phyloP scores from a whole-genome alignment of 1,140 invertebrate genomes.

The Bombus soroeensis region DNA sequence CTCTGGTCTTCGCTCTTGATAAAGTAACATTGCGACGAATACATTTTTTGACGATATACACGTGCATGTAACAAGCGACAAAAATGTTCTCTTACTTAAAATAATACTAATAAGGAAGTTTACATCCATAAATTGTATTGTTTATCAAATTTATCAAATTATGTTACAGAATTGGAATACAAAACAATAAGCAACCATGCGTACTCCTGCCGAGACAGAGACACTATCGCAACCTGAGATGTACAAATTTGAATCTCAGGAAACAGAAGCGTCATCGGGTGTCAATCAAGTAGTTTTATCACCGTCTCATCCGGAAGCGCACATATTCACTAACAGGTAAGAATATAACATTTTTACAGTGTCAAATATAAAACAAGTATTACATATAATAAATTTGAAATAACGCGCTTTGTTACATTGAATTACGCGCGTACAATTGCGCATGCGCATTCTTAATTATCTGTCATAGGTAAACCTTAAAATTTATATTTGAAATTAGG shows the following conservation, averaged over 20 bases:
- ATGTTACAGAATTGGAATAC: conserved; percentile 33
- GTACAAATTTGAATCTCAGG: conserved; percentile 69
- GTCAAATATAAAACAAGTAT: conserved; percentile 34
- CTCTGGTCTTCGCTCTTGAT: background rate
- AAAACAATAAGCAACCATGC: conserved; percentile 64
- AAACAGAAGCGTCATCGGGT: conserved; percentile 62
- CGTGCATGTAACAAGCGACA: background rate
- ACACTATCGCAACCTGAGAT: conserved; percentile 70
- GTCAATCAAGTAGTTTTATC: conserved; percentile 73
- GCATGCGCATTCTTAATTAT: conserved; percentile 3
- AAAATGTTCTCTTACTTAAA: background rate
- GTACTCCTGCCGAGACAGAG: conserved; percentile 74
- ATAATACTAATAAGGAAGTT: background rate
- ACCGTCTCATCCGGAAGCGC: conserved; percentile 73
- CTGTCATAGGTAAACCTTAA: too few species aligned
- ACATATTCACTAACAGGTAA: conserved; percentile 79
- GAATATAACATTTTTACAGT: background rate
- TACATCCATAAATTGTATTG: background rate
- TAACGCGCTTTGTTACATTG: conserved; percentile 8
- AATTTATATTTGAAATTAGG: background rate
- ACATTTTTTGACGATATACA: background rate
- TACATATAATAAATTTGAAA: conserved; percentile 10
- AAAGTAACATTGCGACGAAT: background rate
- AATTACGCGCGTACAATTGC: conserved; percentile 19
- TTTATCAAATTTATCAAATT: background rate